phyloP scores from a whole-genome alignment of 1,140 invertebrate genomes.

The Camponotus pennsylvanicus region DNA sequence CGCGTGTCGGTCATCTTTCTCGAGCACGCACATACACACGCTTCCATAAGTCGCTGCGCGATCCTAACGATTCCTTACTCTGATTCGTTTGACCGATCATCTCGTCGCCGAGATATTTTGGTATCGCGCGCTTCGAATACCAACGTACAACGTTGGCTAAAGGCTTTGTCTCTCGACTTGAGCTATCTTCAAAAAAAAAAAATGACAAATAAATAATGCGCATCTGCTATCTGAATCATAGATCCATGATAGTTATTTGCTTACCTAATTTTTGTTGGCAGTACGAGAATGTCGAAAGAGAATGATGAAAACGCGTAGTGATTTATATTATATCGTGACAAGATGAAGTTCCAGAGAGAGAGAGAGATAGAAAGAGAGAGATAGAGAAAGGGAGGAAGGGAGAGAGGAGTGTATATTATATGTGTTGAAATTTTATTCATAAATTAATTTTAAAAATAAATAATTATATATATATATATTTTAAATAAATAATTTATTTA shows the following conservation, averaged over 20 bases:
- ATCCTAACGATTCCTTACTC: conserved; percentile 38
- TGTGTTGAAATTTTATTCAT: neutral
- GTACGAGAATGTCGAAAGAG: neutral
- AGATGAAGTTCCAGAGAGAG: too few relatives aligned
- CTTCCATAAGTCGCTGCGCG: neutral
- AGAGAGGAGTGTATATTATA: too few relatives aligned
- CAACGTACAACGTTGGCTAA: neutral
- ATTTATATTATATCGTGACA: neutral
- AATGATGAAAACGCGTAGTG: neutral
- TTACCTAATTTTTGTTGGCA: neutral
- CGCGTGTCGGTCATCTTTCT: conserved; percentile 11
- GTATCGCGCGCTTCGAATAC: conserved; percentile 34
- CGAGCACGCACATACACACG: neutral
- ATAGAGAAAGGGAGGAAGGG: too few relatives aligned
- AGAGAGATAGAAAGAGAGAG: too few relatives aligned
- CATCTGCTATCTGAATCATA: neutral
- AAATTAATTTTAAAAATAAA: neutral
- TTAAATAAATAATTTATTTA: too few relatives aligned
- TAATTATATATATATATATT: too few relatives aligned
- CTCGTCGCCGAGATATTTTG: conserved; percentile 11
- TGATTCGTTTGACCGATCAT: conserved; percentile 43
- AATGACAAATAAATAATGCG: neutral
- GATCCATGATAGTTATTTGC: neutral
- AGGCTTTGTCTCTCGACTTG: neutral
- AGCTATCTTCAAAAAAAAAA: neutral